Percentiles rank a stretch among this genome's conserved stretches.
These are phyloP conservation scores for Dermatemys mawii DNA, from an alignment of 2,113 vertebrate species.

Conservation along the genomic window DNA sequence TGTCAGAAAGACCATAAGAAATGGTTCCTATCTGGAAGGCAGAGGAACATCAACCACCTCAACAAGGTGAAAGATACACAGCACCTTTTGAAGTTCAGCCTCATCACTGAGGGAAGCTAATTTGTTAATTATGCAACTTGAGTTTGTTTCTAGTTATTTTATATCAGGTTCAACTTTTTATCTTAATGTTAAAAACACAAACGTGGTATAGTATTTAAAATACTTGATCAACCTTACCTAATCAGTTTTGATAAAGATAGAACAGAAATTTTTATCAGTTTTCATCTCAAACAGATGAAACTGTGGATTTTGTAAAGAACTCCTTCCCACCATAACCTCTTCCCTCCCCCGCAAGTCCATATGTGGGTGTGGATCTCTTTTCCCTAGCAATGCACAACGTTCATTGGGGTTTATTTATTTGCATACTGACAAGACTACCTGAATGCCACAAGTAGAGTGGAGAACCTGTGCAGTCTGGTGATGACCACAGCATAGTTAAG, in stretches of 20 bases:
- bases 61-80: not conserved
- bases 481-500: conserved; percentile 4
- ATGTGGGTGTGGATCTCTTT: conserved; percentile 51
- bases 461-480: conserved; percentile 45
- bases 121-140: not conserved
- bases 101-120: not conserved
- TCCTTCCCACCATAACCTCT: no score
- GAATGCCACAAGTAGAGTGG: conserved; percentile 20
- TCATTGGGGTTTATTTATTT: not conserved
- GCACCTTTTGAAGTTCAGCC: not conserved
- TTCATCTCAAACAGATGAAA: not conserved
- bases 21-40: not conserved
- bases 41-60: not conserved
- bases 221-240: not conserved
- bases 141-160: not conserved
- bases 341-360: not conserved
- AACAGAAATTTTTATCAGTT: conserved; percentile 9
- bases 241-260: not conserved
- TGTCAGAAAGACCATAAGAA: not conserved
- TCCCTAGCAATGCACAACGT: not conserved
- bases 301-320: not conserved
- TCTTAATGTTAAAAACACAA: not conserved
- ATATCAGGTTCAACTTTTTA: not conserved
- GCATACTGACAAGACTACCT: not conserved
- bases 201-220: not conserved